A percentile compares a stretch with the other conserved stretches of the same genome.
Conservation (phyloP, 2,113 vertebrate species). For the Heterocephalus glaber region DNA sequence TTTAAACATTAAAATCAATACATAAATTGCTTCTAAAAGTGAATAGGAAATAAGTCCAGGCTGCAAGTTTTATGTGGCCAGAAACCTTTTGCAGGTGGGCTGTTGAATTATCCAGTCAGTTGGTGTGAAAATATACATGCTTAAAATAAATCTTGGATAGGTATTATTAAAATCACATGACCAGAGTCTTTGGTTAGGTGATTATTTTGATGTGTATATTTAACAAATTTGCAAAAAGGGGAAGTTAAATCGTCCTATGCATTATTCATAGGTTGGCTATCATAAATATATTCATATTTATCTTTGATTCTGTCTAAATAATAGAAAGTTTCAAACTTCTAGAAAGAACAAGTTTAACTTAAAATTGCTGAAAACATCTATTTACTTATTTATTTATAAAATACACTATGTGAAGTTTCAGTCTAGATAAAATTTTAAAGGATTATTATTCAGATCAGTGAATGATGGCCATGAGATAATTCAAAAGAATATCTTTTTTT, state of each 20-base stretch:
- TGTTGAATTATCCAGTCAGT: conserved; percentile 40
- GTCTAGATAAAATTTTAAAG: not conserved
- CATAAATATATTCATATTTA: not conserved
- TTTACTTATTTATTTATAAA: conserved; percentile 5
- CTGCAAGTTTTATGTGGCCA: conserved; percentile 61
- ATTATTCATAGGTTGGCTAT: not conserved
- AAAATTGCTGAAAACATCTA: not conserved
- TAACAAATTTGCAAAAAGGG: not conserved
- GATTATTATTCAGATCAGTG: not conserved
- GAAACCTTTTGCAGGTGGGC: conserved; percentile 47
- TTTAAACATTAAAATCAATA: conserved; percentile 62
- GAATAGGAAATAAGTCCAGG: conserved; percentile 56
- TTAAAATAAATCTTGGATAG: conserved; percentile 52
- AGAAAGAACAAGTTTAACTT: not conserved
- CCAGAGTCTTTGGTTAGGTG: not conserved
- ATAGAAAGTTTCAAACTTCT: not conserved
- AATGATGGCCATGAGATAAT: not conserved
- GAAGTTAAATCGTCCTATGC: not conserved
- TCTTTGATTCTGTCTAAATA: conserved; percentile 23
- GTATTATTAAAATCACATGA: conserved; percentile 39
- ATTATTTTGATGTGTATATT: conserved; percentile 33
- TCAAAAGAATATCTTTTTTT: not conserved
- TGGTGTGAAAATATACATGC: not conserved
- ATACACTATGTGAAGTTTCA: not conserved
- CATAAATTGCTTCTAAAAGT: conserved; percentile 57